Percentiles rank a stretch among this genome's conserved stretches.
Evolutionary conservation across 2,113 vertebrate genomes (phyloP).

Genomic region (Ploceus nigricollis): DNA sequence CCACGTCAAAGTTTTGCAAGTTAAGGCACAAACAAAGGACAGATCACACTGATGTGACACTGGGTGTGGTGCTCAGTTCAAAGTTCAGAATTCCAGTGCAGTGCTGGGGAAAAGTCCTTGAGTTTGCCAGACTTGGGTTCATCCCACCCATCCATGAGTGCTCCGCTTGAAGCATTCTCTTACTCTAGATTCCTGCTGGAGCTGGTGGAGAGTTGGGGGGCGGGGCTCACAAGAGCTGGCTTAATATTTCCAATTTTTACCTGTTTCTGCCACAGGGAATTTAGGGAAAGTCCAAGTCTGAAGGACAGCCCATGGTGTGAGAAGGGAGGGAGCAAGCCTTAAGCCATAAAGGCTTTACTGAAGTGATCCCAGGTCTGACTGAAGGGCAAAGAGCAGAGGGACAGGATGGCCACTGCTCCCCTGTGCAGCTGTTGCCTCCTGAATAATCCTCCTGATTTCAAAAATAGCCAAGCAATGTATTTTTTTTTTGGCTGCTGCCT

Average conservation of each 20-base stretch:
- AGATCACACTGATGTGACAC: not conserved
- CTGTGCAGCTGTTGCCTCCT: not conserved
- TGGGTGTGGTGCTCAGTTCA: not conserved
- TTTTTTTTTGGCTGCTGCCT: not conserved
- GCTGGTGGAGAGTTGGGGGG: not conserved
- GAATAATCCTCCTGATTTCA: not conserved
- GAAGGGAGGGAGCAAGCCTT: not conserved
- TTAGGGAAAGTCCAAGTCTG: not conserved
- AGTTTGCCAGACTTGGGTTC: not conserved
- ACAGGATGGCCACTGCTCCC: not conserved
- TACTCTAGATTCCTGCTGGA: not conserved
- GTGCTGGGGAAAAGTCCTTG: not conserved
- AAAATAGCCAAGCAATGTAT: not conserved
- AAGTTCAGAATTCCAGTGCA: not conserved
- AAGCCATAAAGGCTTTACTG: not conserved
- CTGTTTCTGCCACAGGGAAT: not conserved
- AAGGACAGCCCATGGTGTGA: not conserved
- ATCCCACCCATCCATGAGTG: not conserved
- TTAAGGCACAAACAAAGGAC: not conserved
- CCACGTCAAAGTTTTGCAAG: not conserved
- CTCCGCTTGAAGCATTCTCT: not conserved
- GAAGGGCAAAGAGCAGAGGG: not conserved
- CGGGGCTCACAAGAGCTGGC: not conserved
- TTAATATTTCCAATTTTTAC: not conserved
- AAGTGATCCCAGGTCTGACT: not conserved